phyloP scores from a whole-genome alignment of 1,140 invertebrate genomes.

The Asobara japonica region DNA sequence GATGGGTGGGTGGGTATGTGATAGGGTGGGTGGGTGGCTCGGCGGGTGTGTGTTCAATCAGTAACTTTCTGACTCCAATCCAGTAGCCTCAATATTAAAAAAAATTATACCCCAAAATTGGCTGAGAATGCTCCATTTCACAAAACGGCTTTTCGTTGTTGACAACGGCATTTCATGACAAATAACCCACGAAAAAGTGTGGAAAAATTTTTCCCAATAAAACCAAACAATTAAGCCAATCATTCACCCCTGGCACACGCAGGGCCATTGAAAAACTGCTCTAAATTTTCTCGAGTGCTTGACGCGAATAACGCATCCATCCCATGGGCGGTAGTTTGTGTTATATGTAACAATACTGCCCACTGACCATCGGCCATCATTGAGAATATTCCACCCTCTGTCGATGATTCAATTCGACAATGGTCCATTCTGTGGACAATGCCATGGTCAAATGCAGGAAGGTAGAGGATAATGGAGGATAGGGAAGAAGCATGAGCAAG shows the following conservation, averaged over 20 bases:
- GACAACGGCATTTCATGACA: not conserved
- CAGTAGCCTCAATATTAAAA: no score
- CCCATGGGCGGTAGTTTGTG: constrained; percentile 2
- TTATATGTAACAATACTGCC: not conserved
- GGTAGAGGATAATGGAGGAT: constrained; percentile 8
- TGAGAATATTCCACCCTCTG: not conserved
- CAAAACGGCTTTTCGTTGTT: no score
- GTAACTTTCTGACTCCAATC: no score
- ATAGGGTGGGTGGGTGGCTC: no score
- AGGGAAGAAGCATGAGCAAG: not conserved
- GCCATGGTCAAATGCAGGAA: constrained; percentile 6
- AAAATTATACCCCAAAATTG: not conserved
- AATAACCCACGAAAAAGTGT: not conserved
- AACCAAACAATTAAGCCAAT: constrained; percentile 7
- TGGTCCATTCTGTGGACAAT: not conserved
- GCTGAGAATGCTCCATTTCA: no score
- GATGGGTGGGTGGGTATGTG: no score
- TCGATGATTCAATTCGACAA: constrained; percentile 14
- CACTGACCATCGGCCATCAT: constrained; percentile 16
- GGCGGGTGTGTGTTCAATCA: no score
- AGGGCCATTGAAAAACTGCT: not conserved
- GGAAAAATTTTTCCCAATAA: not conserved
- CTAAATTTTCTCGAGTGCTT: constrained; percentile 9
- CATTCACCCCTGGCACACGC: constrained; percentile 9
- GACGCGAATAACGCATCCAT: not conserved